Base-by-base conservation (phyloP, 1,140 invertebrate species). In the Lordiphosa clarofinis region DNA sequence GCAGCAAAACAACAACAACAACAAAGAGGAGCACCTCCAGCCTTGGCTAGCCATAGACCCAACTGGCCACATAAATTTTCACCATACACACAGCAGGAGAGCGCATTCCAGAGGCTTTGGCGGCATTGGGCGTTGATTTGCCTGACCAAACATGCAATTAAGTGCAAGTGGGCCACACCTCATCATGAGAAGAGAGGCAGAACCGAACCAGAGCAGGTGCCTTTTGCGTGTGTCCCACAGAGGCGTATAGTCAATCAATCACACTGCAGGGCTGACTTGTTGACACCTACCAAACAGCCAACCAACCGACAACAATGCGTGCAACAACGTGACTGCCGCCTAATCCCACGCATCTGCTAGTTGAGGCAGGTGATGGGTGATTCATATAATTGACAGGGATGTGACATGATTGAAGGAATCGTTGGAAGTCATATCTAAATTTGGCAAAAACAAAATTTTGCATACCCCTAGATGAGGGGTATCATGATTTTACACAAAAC, bases 61-160 rank as follows among this genome's bases (percentile, higher is more conserved):
- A 11, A 63, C 76, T 82, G 76, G 78, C 76, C 76, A 82, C 76
- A 76, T 76, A 84, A 82, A 84, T 76, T 76, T 61, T 56, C 63
- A 69, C 40, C 66, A 56, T 55, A 55, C 33, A 28, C 11, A 12
- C 10, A 21, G 19, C 44, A 33, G 54, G 33, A 57, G 43, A 48
- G 35, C 36, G 35, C 71, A 71, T 71, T 62, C 76, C 76, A 53
- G 58, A 53, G 72, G 71, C 71, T 53, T 35, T 61, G 43, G 28
- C 43, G 35, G 52, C 46, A 37, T 53, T 39, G 58, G 75, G 75
- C 75, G 76, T 82, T 57, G 76, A 82, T 81, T 75, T 63, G 74
- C 46, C 54, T 50, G 65, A 68, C 56, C 60, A 73, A 79, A 74
- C 75, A 75, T 70, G 76, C 75, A 81, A 81, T 81, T 81, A 82